Conservation (phyloP, 2,113 vertebrate genomes). For the Malurus melanocephalus region DNA sequence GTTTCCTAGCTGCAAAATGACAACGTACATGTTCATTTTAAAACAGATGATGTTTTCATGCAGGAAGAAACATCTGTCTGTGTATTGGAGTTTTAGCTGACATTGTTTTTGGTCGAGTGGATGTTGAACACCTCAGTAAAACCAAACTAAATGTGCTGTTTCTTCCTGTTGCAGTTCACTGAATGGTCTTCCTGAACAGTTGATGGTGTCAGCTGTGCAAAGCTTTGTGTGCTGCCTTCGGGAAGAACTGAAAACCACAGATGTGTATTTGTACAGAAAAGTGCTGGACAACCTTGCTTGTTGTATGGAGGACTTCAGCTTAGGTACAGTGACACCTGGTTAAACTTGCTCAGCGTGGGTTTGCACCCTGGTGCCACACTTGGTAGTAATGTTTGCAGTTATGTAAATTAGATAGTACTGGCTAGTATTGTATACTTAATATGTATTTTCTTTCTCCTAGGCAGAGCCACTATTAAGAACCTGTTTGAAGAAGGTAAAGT, state of each 20-base stretch:
- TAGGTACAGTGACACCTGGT: slow-evolving; percentile 72
- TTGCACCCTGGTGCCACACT: not conserved
- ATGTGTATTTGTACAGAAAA: slow-evolving; percentile 70
- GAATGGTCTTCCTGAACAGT: slow-evolving; percentile 73
- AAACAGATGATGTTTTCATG: not conserved
- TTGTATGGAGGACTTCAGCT: slow-evolving; percentile 82
- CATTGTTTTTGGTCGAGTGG: not conserved
- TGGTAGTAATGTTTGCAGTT: not conserved
- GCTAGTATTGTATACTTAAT: not conserved
- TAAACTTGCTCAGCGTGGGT: not conserved
- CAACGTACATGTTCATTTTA: rapidly evolving
- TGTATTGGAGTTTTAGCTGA: not conserved
- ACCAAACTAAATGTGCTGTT: not conserved
- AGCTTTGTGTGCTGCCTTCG: slow-evolving; percentile 77
- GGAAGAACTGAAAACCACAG: slow-evolving; percentile 71
- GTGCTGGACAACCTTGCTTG: slow-evolving; percentile 80
- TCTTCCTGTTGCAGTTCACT: slow-evolving; percentile 74
- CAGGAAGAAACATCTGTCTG: not conserved
- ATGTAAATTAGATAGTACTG: not conserved
- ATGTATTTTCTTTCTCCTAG: slow-evolving; percentile 63
- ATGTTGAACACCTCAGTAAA: not conserved
- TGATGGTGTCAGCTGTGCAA: slow-evolving; percentile 53
- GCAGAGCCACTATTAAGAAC: slow-evolving; percentile 79
- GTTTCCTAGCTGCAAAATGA: not conserved
- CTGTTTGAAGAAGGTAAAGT: slow-evolving; percentile 83